Conservation (phyloP, 2,888 invertebrate genomes). For the Priocnemis perturbator region DNA sequence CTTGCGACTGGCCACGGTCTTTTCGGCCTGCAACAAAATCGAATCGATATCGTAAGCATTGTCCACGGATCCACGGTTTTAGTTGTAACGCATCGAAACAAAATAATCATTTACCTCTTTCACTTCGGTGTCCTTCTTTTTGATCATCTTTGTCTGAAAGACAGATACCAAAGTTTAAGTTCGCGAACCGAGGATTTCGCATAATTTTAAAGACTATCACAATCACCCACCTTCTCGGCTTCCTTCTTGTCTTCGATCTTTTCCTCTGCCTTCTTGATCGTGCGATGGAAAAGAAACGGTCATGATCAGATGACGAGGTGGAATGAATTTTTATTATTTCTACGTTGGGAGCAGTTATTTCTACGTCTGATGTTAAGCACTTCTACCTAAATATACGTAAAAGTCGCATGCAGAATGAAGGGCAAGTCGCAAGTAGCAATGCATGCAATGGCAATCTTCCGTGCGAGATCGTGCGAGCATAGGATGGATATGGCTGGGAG, state of each 20-base stretch:
- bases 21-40: conserved; percentile 58
- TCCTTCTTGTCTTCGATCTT: conserved; percentile 78
- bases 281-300: background rate
- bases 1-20: conserved; percentile 62
- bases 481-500: background rate
- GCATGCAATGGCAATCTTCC: background rate
- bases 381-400: no score
- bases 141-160: conserved; percentile 54
- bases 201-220: background rate
- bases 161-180: background rate
- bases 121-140: conserved; percentile 64
- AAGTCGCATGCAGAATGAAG: background rate
- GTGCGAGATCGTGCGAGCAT: background rate
- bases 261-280: conserved; percentile 66
- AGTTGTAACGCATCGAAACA: background rate
- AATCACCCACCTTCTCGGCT: conserved; percentile 62
- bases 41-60: background rate
- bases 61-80: background rate
- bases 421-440: background rate
- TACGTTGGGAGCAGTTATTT: background rate
- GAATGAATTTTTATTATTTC: background rate
- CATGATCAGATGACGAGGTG: no score
- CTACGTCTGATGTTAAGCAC: no score
- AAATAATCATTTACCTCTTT: conserved; percentile 54
- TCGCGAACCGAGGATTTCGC: no score